A percentile compares a stretch with the other conserved stretches of the same genome.
Evolutionary conservation across 2,888 invertebrate genomes (phyloP).

Genomic region (Periphyllus acericola): DNA sequence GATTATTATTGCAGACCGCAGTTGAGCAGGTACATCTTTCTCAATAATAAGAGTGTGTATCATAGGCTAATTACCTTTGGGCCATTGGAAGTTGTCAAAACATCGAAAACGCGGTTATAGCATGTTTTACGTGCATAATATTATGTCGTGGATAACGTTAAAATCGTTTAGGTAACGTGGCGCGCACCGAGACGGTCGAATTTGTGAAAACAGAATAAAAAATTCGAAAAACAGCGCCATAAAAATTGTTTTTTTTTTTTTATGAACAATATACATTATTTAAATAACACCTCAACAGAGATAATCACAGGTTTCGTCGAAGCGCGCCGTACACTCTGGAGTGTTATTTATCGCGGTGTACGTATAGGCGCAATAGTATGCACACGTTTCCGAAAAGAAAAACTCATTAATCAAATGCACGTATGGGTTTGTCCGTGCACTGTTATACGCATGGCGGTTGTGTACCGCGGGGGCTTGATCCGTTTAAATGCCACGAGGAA

Average conservation of each 20-base stretch:
- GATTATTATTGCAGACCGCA: no score
- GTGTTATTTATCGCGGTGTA: constrained; percentile 12
- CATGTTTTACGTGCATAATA: no score
- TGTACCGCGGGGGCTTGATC: background rate
- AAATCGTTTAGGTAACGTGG: constrained; percentile 14
- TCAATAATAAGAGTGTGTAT: background rate
- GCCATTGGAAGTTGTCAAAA: background rate
- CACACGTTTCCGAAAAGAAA: background rate
- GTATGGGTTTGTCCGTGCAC: background rate
- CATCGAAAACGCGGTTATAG: background rate
- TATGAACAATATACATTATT: background rate
- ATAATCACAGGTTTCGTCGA: constrained; percentile 21
- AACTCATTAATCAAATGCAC: constrained; percentile 28
- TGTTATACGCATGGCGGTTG: background rate
- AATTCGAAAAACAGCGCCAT: background rate
- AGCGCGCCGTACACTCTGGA: background rate
- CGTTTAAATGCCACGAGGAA: background rate
- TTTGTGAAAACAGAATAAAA: background rate
- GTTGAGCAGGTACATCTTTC: no score
- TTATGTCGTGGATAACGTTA: background rate
- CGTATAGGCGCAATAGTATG: background rate
- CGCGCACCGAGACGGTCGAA: background rate
- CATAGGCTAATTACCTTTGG: background rate
- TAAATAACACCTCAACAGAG: constrained; percentile 6
- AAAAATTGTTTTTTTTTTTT: background rate